Base-by-base conservation (phyloP, 2,888 invertebrate genomes). In the Urechis unicinctus region DNA sequence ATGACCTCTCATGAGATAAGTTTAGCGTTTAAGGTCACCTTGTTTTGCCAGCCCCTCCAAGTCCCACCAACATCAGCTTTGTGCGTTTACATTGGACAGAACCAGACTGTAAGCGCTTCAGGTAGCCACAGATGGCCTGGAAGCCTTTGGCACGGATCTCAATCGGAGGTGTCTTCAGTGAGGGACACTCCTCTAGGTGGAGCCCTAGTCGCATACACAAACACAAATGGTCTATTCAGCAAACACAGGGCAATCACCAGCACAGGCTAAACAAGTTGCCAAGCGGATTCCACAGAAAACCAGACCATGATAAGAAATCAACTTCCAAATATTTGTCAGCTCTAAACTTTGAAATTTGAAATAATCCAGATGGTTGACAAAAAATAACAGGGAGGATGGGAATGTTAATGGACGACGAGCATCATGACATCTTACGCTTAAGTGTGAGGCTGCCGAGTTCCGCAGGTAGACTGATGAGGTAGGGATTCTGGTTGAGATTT, bases 11-110 rank as follows among this genome's bases (percentile, higher is more conserved):
- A n/a, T n/a, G n/a, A n/a, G n/a, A n/a, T n/a, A n/a, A n/a, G n/a
- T n/a, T n/a, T n/a, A n/a, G n/a, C n/a, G n/a, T n/a, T n/a, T n/a
- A n/a, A n/a, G n/a, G n/a, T 50, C n/a, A 74, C 73, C 73, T 75
- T 36, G 77, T 77, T 63, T 78, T 78, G 3, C 77, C 77, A 21
- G 75, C 78, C n/a, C 77, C 78, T n/a, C 78, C 77, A 3, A 77
- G 68, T 17, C 78, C 78, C 1, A 77, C 76, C 60, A 77, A 63
- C 78, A 78, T 78, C 13, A 78, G 68, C 57, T 78, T 78, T n/a
- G 77, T 78, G 50, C 76, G 60, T 54, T 69, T 70, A 57, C 77
- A 75, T 3, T 63, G 59, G 3, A 68, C 68, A 4, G 70, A 69
- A 1, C 78, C 77, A 50, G 66, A 66, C 2, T 65, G 56, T 1